phyloP scores from a whole-genome alignment of 2,113 vertebrate species.

The Lota lota region DNA sequence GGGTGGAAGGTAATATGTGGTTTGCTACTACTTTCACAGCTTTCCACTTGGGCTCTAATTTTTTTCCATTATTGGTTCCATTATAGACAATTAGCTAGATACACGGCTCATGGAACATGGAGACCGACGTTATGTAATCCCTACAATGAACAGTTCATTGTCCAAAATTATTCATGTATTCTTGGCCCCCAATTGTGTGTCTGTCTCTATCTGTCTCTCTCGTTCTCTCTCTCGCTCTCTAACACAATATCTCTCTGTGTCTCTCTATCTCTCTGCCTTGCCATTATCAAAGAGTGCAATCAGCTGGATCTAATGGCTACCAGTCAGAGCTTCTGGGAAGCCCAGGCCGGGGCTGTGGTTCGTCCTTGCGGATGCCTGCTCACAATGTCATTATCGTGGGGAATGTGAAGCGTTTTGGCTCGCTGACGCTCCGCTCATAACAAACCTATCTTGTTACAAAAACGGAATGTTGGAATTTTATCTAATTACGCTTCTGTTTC shows the following conservation, averaged over 20 bases:
- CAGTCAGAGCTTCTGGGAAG: constrained; percentile 55
- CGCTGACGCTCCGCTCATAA: not conserved
- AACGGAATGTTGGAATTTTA: too few species aligned
- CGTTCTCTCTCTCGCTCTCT: constrained; percentile 1
- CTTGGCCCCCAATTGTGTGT: constrained; percentile 6
- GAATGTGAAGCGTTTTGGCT: constrained; percentile 21
- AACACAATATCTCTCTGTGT: constrained; percentile 39
- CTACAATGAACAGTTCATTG: constrained; percentile 51
- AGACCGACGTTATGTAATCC: constrained; percentile 55
- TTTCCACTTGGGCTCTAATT: constrained; percentile 48
- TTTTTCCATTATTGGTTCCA: constrained; percentile 47
- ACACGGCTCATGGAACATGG: constrained; percentile 53
- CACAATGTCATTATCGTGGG: constrained; percentile 45
- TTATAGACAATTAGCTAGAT: constrained; percentile 58
- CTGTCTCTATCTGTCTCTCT: constrained; percentile 5
- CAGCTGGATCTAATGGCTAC: constrained; percentile 41
- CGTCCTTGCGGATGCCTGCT: constrained; percentile 30
- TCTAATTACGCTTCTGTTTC: too few species aligned
- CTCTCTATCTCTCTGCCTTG: constrained; percentile 22
- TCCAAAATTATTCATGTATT: constrained; percentile 49
- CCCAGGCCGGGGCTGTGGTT: constrained; percentile 37
- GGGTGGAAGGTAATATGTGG: constrained; percentile 43
- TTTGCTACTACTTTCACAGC: constrained; percentile 36
- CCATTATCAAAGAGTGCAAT: constrained; percentile 42
- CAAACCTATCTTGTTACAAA: too few species aligned